phyloP scores from a whole-genome alignment of 2,888 invertebrate species.

The Drosophila longiperda region DNA sequence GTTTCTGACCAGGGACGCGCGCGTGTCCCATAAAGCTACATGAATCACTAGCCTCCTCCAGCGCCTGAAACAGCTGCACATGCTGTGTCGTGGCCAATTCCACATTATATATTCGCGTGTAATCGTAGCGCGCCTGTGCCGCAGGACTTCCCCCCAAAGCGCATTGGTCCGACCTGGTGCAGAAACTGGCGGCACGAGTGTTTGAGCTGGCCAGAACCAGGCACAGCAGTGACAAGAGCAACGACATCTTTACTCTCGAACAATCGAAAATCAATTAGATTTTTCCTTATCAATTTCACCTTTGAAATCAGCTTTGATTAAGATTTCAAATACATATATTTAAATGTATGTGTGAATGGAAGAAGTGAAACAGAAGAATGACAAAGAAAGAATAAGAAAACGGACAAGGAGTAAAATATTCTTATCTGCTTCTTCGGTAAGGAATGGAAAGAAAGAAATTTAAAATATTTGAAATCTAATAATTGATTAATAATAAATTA shows the following conservation, averaged over 20 bases:
- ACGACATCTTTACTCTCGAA: conserved; percentile 47
- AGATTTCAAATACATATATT: too few relatives aligned
- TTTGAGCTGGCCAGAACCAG: conserved; percentile 5
- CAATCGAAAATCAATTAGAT: conserved; percentile 14
- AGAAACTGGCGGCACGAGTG: conserved; percentile 36
- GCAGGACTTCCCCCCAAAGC: conserved; percentile 17
- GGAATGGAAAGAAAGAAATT: neutral
- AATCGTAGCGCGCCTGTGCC: conserved; percentile 78
- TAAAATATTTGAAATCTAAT: neutral
- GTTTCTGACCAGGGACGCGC: conserved; percentile 72
- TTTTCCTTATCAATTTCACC: conserved; percentile 16
- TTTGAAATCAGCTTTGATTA: conserved; percentile 20
- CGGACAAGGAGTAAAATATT: neutral
- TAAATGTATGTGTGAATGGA: neutral
- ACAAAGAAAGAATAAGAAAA: neutral
- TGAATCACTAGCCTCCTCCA: conserved; percentile 81
- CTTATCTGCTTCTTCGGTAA: neutral
- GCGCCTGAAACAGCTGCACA: conserved; percentile 58
- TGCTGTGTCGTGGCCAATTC: conserved; percentile 48
- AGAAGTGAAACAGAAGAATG: neutral
- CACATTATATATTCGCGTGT: conserved; percentile 79
- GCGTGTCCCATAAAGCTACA: conserved; percentile 82
- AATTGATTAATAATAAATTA: too few relatives aligned
- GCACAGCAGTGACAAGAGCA: conserved; percentile 14
- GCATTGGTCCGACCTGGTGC: conserved; percentile 65